Base-by-base conservation (phyloP, 2,888 invertebrate genomes). In the Amorpha juglandis region DNA sequence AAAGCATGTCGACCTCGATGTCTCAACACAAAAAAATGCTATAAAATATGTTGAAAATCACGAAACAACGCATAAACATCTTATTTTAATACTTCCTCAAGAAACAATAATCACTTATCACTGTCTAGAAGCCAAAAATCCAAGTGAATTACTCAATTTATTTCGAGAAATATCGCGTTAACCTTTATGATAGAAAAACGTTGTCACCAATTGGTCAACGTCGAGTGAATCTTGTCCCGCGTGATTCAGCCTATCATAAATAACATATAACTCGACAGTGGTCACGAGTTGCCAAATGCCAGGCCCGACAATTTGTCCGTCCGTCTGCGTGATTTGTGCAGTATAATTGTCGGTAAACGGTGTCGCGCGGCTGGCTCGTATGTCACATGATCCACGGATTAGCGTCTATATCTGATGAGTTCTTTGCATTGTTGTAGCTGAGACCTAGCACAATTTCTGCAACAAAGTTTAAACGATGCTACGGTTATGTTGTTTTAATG, bases 221-320 rank as follows among this genome's bases (percentile, higher is more conserved):
- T 42, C 58, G 35, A 14, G 52, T 12, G 7, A 14, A 53, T 50
- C 50, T 53, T n/a, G 53, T 42, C 38, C 21, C 45, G 42, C 45
- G 55, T 62, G 50, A 71, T 71, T 72, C 67, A 69, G 63, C 68
- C 65, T 45, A 48, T 70, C 70, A 70, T 67, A 70, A 69, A 71
- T 70, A 68, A 65, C 68, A 67, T 68, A 70, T 67, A 64, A 63
- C 48, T 62, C 48, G 42, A 53, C 63, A 66, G 67, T 68, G 62
- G 67, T 27, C 68, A 50, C 50, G 51, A 67, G 67, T 64, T 69
- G 69, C 71, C 68, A 69, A 70, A 69, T 69, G 68, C 67, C 72
- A 70, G 67, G 67, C 48, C 50, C 68, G 67, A 70, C 72, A 71
- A 71, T 74, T 73, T 74, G 72, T 73, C 69, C 68, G 72, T 73